These are phyloP conservation scores for Catharus fuscescens DNA, from an alignment of 2,113 vertebrate species.

Conservation along the genomic window DNA sequence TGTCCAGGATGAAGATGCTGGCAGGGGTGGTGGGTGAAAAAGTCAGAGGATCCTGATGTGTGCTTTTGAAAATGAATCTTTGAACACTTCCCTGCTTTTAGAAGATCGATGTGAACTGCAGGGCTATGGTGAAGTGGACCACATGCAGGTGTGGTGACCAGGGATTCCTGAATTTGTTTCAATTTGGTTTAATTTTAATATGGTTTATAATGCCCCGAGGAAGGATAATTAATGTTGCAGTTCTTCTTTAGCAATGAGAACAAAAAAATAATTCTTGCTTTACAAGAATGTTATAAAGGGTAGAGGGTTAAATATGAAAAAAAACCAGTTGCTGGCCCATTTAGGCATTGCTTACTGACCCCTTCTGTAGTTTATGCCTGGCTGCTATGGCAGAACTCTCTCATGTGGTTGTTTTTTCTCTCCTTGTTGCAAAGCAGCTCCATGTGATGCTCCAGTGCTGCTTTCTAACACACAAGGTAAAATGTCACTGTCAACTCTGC, in stretches of 20 bases:
- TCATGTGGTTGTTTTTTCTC: background rate
- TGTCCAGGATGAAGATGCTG: background rate
- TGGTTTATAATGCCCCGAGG: background rate
- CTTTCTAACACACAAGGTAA: background rate
- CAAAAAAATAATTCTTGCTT: background rate
- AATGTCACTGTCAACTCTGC: accelerated
- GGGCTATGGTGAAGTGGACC: background rate
- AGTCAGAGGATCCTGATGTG: background rate
- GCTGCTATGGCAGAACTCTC: background rate
- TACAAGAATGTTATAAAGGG: background rate
- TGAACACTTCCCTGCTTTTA: background rate
- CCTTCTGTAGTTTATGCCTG: background rate
- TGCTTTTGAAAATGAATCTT: background rate
- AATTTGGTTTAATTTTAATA: background rate
- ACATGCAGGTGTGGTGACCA: background rate
- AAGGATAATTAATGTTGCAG: background rate
- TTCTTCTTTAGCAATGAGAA: background rate
- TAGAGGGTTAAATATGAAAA: background rate
- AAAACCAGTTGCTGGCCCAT: background rate
- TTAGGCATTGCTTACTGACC: background rate
- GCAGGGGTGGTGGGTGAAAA: too few species aligned
- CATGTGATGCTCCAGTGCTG: background rate
- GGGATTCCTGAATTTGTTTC: background rate
- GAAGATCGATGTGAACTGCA: background rate
- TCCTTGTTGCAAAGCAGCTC: background rate